Base-by-base conservation (phyloP, 2,797 vertebrate species). In the Pangasius djambal region DNA sequence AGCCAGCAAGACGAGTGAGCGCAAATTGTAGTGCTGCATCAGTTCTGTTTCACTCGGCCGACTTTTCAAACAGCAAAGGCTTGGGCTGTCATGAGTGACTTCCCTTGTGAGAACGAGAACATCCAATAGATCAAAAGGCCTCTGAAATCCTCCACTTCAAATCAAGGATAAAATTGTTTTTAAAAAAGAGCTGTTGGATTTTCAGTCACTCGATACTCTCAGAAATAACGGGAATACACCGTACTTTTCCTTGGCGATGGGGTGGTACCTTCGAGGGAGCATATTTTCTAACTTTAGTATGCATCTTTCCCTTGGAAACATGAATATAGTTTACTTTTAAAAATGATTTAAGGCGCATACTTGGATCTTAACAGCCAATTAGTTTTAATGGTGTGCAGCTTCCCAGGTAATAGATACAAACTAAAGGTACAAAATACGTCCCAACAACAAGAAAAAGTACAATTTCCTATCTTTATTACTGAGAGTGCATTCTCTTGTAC, bases 11-110 rank as follows among this genome's bases (percentile, higher is more conserved):
- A n/a, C 31, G 31, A 70, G 59, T 8, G 34, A 83, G 55, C 57
- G n/a, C 84, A 50, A 69, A 86, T 25, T 81, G 84, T 20, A 7
- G 74, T 59, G 61, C 40, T 86, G 74, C 88, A 86, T 89, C 63
- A 50, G 77, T 28, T 65, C 57, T 70, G 91, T 92, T 84, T 92
- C 91, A 87, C 89, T 89, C 65, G 65, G 87, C 83, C 85, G 87
- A 91, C 87, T 74, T 52, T 37, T 52, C 90, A 88, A 92, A 92
- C 61, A 87, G 82, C 83, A 85, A 37, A 34, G 86, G 86, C 84
- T 88, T 55, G 89, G 86, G 69, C 88, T 78, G 85, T 85, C 85
- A 83, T 63, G 87, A 91, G 89, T 70, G 88, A 63, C 61, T 93
- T 90, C 63, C 75, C 88, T 88, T 90, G 81, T 44, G 9, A 82